Base-by-base conservation (phyloP, 1,140 invertebrate genomes). In the Limonius californicus region DNA sequence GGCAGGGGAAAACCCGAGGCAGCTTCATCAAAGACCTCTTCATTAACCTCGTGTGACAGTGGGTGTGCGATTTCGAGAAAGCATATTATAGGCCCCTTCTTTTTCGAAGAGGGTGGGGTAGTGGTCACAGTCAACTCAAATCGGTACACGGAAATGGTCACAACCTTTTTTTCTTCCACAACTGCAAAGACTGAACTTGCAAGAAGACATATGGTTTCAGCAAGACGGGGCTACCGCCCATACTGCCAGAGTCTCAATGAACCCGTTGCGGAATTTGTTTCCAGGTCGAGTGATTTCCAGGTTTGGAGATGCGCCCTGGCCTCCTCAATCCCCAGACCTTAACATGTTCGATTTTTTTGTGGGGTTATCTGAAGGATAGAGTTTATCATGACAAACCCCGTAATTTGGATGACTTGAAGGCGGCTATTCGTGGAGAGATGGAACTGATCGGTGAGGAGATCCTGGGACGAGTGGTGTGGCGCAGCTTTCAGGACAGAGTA, bases 291-390 rank as follows among this genome's bases (percentile, higher is more conserved):
- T 73, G 19, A 70, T 74, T 54, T 63, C 61, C 45, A 67, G 64
- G 59, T 68, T 66, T 62, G 63, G 65, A 20, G 39, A 59, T 50
- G 18, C 47, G 20, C 23, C 19, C 9, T 59, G 43, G 42, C 20
- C 39, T 21, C 43, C 23, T 59, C 19, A 21, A 1, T 59, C 39
- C 4, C 43, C 57, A 3, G 39, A 59, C 57, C 19, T 47, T n/a
- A 21, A 11, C 9, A 30, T 47, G 8, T 47, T 19, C 18, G 71
- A 76, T 65, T 76, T 76, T 59, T 61, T 63, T 74, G 23, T 71
- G 64, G 67, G 69, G 65, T 19, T 68, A 66, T 60, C 62, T 71
- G 61, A 70, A 71, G 62, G 42, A 47, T 16, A 66, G 63, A 64
- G 67, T 68, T 59, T 72, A 69, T 27, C 23, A 16, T 18, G 64